phyloP scores from a whole-genome alignment of 35 echinoderm and acorn worm species.

The Heliocidaris erythrogramma region DNA sequence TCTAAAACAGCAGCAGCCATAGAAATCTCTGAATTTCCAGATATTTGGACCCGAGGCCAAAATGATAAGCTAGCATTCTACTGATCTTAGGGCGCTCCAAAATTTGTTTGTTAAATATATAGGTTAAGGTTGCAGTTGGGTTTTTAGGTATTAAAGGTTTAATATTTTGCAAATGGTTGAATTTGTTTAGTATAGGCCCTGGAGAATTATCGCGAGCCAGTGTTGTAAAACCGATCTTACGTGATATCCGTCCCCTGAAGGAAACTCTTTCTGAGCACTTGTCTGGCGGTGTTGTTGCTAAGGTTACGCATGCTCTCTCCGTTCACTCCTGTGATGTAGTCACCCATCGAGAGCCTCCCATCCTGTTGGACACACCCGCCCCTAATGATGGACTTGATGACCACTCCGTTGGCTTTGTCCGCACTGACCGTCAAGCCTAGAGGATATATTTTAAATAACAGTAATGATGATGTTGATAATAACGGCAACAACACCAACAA shows the following conservation, averaged over 20 bases:
- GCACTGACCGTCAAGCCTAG: conserved; percentile 79
- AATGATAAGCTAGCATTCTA: no score
- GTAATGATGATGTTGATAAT: neutral
- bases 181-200: no score
- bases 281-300: conserved; percentile 61
- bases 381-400: conserved; percentile 83
- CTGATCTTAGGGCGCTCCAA: no score
- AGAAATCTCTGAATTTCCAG: no score
- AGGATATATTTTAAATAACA: neutral
- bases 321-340: conserved; percentile 95
- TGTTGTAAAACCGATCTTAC: conserved; percentile 34
- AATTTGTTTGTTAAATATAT: no score
- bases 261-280: conserved; percentile 75
- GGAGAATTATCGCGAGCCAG: no score
- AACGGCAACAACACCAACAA: neutral
- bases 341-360: conserved; percentile 72
- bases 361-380: conserved; percentile 86
- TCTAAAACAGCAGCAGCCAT: no score
- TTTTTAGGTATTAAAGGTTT: no score
- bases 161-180: no score
- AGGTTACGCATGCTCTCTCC: conserved; percentile 76
- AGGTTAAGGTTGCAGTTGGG: no score
- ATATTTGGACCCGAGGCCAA: no score
- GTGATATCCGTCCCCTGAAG: conserved; percentile 71
- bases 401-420: conserved; percentile 84